These are phyloP conservation scores for Eledona agricola DNA, from an alignment of 2,888 invertebrate species.

Conservation along the genomic window DNA sequence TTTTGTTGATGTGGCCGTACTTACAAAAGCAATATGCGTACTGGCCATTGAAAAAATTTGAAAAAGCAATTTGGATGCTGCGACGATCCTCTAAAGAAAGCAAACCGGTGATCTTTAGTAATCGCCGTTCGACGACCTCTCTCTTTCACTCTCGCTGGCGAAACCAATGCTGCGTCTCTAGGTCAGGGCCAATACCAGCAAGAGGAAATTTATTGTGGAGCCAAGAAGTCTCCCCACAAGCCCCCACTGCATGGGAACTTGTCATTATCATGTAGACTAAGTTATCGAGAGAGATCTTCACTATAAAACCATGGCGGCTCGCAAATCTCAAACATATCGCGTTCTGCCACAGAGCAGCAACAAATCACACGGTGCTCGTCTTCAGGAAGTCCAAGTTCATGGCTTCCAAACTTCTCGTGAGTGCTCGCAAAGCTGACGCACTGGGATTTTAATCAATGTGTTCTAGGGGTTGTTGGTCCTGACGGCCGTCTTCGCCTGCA, in stretches of 20 bases:
- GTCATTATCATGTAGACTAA: slow-evolving; percentile 38
- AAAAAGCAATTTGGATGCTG: background rate
- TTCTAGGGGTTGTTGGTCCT: slow-evolving; percentile 30
- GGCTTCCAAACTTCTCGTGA: slow-evolving; percentile 46
- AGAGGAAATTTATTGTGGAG: slow-evolving; percentile 30
- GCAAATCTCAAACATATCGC: slow-evolving; percentile 40
- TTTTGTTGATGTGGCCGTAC: background rate
- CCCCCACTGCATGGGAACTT: slow-evolving; percentile 39
- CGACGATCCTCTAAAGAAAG: slow-evolving; percentile 15
- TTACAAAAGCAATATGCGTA: too few relatives aligned
- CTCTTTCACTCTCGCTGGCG: slow-evolving; percentile 38
- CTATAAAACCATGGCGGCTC: slow-evolving; percentile 43
- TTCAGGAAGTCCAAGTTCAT: slow-evolving; percentile 39
- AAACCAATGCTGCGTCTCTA: slow-evolving; percentile 35
- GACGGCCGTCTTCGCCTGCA: slow-evolving; percentile 31
- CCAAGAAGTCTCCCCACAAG: slow-evolving; percentile 34
- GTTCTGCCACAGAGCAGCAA: slow-evolving; percentile 32
- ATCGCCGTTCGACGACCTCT: slow-evolving; percentile 35
- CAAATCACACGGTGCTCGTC: slow-evolving; percentile 37
- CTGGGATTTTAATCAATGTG: slow-evolving; percentile 1
- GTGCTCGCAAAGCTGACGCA: slow-evolving; percentile 23
- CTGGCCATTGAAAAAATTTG: too few relatives aligned
- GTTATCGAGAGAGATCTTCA: slow-evolving; percentile 42
- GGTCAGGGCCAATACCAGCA: slow-evolving; percentile 40
- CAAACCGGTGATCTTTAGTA: slow-evolving; percentile 22